Conservation (phyloP, 2,113 vertebrate genomes). For the Malurus cyaneus region DNA sequence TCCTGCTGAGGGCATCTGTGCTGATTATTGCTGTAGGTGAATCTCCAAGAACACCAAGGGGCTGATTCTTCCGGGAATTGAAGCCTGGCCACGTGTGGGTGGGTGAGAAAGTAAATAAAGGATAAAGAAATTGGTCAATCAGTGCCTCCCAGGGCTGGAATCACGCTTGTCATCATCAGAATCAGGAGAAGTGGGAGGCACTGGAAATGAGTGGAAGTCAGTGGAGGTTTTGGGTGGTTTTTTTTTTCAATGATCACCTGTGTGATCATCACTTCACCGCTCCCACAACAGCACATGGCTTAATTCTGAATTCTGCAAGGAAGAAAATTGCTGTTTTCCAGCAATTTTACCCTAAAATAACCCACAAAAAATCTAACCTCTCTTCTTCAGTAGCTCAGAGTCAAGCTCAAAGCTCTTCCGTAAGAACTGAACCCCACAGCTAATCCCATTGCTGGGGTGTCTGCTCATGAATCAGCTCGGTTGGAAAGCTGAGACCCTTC, state of each 20-base stretch:
- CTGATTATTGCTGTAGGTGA: neutral
- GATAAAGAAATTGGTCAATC: neutral
- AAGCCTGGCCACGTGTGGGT: neutral
- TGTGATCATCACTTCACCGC: neutral
- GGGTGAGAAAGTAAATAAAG: neutral
- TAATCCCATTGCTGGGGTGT: neutral
- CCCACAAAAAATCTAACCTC: neutral
- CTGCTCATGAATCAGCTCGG: neutral
- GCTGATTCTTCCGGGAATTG: neutral
- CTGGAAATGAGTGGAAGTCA: neutral
- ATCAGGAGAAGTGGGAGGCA: neutral
- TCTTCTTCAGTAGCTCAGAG: neutral
- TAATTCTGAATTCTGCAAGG: neutral
- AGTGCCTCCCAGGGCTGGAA: neutral
- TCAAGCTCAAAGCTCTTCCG: neutral
- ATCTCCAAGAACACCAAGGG: neutral
- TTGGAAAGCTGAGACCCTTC: neutral
- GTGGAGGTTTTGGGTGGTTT: neutral
- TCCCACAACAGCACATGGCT: neutral
- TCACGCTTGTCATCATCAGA: neutral
- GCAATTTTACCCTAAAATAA: neutral
- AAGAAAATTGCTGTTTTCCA: neutral
- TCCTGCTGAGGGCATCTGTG: conserved; percentile 67
- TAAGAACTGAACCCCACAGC: neutral
- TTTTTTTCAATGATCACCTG: neutral